A percentile compares a stretch with the other conserved stretches of the same genome.
These are phyloP conservation scores for Cottus gobio DNA, from an alignment of 2,113 vertebrate genomes.

Conservation along the genomic window DNA sequence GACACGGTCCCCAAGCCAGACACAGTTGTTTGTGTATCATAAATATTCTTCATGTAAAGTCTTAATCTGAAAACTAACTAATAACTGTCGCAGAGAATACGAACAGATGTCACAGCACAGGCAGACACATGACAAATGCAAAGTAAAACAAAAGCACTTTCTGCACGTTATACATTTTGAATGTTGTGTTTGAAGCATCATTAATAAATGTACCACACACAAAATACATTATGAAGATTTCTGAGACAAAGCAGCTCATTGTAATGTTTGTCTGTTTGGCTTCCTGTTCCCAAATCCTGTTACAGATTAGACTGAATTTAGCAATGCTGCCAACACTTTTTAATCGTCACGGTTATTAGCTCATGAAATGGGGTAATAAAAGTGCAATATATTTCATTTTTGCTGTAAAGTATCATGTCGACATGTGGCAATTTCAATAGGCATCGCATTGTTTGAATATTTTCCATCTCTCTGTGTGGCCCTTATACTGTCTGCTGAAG, in stretches of 20 bases:
- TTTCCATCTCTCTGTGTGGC: slow-evolving; percentile 35
- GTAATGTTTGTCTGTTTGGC: neutral
- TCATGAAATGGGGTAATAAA: neutral
- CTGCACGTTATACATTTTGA: too few species aligned
- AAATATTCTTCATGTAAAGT: neutral
- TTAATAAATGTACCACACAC: neutral
- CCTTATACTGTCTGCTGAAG: slow-evolving; percentile 29
- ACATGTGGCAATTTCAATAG: neutral
- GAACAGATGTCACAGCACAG: neutral
- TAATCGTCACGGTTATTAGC: neutral
- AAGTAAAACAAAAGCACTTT: neutral
- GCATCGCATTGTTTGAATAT: slow-evolving; percentile 21
- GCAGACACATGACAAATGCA: neutral
- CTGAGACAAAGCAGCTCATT: neutral
- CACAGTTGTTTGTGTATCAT: neutral
- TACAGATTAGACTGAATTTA: neutral
- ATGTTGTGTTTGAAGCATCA: neutral
- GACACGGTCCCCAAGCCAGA: neutral
- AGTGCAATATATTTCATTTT: neutral
- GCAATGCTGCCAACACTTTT: neutral
- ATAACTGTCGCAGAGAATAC: neutral
- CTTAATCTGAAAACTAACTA: neutral
- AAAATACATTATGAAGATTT: slow-evolving; percentile 14
- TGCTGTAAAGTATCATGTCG: slow-evolving; percentile 5
- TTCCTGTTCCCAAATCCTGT: neutral